Conservation (phyloP, 2,113 vertebrate genomes). For the Daphoenositta chrysoptera region DNA sequence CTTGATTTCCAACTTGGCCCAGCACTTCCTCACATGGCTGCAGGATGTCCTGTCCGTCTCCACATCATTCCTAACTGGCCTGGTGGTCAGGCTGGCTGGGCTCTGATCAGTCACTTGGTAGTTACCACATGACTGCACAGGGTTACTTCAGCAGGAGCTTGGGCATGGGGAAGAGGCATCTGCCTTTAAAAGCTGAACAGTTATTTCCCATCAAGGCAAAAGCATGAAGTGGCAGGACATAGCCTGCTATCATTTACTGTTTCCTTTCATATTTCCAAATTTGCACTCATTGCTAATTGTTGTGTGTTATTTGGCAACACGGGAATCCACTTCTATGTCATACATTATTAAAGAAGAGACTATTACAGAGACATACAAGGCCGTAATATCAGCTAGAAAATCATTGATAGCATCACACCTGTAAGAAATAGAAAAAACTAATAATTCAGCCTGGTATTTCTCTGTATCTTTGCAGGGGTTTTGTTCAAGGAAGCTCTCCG, state of each 20-base stretch:
- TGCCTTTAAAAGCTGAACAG: neutral
- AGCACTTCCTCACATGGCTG: rapidly evolving
- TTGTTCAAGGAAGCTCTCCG: neutral
- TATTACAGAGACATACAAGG: neutral
- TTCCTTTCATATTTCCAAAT: neutral
- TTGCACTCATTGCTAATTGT: neutral
- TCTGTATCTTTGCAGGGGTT: rapidly evolving
- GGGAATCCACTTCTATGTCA: neutral
- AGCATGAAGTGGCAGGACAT: neutral
- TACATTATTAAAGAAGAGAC: neutral
- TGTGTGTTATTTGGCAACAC: neutral
- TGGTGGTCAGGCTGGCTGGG: neutral
- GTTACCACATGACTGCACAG: neutral
- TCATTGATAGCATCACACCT: neutral
- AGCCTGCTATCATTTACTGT: neutral
- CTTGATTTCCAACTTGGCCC: neutral
- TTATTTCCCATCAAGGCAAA: neutral
- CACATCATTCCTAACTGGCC: neutral
- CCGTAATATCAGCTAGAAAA: neutral
- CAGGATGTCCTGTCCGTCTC: neutral
- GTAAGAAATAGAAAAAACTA: neutral
- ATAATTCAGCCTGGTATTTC: neutral
- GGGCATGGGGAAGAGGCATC: neutral
- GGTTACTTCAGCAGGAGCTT: neutral
- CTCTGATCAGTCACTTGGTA: neutral